Percentiles rank a stretch among this genome's conserved stretches.
These are phyloP conservation scores for Agrotis segetum DNA, from an alignment of 2,888 invertebrate species.

Conservation along the genomic window DNA sequence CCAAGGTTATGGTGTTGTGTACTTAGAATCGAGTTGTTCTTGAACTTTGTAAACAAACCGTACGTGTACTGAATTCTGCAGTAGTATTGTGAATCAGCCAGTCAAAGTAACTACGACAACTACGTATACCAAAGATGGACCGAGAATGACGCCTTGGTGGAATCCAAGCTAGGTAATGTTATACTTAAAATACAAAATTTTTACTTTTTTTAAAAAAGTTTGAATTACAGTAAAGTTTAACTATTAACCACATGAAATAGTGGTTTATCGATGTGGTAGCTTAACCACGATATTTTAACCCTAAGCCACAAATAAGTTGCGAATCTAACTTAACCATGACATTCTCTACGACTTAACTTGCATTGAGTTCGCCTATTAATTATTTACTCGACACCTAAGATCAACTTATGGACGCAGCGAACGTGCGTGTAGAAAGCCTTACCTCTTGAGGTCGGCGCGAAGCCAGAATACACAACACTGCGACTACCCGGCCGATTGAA, in stretches of 20 bases:
- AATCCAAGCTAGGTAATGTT: too few relatives aligned
- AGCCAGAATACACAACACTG: constrained; percentile 64
- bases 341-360: constrained; percentile 40
- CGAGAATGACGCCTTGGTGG: constrained; percentile 4
- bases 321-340: constrained; percentile 35
- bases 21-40: constrained; percentile 36
- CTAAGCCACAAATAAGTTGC: neutral
- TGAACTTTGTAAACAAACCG: constrained; percentile 53
- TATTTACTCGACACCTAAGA: constrained; percentile 61
- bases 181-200: too few relatives aligned
- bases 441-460: constrained; percentile 60
- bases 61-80: constrained; percentile 53
- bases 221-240: too few relatives aligned
- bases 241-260: neutral
- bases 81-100: constrained; percentile 26
- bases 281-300: constrained; percentile 11
- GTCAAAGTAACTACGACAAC: neutral
- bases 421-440: constrained; percentile 71
- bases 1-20: constrained; percentile 46
- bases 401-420: constrained; percentile 63
- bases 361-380: constrained; percentile 64
- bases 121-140: constrained; percentile 8
- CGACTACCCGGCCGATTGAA: constrained; percentile 47
- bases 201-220: neutral
- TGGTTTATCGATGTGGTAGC: neutral